phyloP scores from a whole-genome alignment of 1,140 invertebrate species.

The Drosophila punjabiensis region DNA sequence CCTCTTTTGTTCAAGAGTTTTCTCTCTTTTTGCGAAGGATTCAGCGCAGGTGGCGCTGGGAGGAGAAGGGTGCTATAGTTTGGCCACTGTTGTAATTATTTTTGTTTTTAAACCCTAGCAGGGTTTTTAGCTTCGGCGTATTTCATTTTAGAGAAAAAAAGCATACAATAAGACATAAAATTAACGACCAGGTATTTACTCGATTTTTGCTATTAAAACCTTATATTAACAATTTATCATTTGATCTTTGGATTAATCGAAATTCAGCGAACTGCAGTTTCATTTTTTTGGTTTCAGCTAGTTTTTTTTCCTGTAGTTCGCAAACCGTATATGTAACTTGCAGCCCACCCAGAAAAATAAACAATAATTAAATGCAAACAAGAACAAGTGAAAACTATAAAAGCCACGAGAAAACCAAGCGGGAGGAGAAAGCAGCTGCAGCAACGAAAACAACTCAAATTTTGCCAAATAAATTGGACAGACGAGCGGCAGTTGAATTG shows the following conservation, averaged over 20 bases:
- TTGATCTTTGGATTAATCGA: not conserved
- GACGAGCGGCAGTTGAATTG: conserved; percentile 35
- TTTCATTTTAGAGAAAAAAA: too few relatives aligned
- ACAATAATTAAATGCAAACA: conserved; percentile 39
- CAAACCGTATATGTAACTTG: too few relatives aligned
- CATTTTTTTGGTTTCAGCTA: not conserved
- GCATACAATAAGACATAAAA: too few relatives aligned
- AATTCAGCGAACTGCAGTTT: not conserved
- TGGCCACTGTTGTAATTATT: conserved; percentile 70
- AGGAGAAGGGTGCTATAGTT: conserved; percentile 24
- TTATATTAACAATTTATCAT: too few relatives aligned
- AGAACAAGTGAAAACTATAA: conserved; percentile 21
- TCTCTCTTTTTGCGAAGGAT: conserved; percentile 2
- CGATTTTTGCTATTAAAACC: too few relatives aligned
- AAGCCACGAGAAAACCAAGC: conserved; percentile 4
- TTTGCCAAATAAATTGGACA: conserved; percentile 46
- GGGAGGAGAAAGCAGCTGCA: conserved; percentile 1
- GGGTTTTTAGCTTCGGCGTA: too few relatives aligned
- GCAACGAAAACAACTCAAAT: conserved; percentile 15
- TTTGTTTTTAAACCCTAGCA: not conserved
- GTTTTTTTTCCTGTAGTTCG: not conserved
- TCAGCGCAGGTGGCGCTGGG: conserved; percentile 5
- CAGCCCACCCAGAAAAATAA: conserved; percentile 19
- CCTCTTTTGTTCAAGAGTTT: conserved; percentile 41
- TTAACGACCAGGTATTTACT: too few relatives aligned